Base-by-base conservation (phyloP, 2,888 invertebrate species). In the Eremobia ochroleuca region DNA sequence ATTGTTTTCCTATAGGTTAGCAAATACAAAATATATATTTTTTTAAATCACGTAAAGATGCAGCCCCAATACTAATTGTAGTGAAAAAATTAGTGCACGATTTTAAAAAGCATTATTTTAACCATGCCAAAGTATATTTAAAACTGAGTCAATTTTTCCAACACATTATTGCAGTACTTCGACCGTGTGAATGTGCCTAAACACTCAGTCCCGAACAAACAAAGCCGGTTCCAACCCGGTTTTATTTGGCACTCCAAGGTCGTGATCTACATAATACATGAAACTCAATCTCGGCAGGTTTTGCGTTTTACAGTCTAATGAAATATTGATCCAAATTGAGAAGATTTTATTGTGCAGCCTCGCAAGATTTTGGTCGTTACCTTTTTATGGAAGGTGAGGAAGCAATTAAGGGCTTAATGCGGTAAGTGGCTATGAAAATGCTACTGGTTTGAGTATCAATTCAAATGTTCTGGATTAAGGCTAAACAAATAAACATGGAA, bases 151-250 rank as follows among this genome's bases (percentile, higher is more conserved):
- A 52, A n/a, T 58, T 81, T 81, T 75, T 66, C 34, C n/a, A 66
- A 49, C 67, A 77, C 67, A 70, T 85, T 83, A 85, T 85, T 85
- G 85, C 85, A 85, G 6, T 49, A 61, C 62, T 79, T 40, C 34
- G n/a, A 9, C 46, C 52, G 4, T 61, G 67, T 64, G 61, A 52
- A 73, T 69, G 62, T 61, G 76, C 81, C 86, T 89, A 87, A 89
- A 84, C 79, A 89, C 88, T 87, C 77, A 34, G 68, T 80, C 89
- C 90, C 79, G 77, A 88, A 81, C 81, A 88, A 89, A 88, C 87
- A 88, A 55, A 83, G 67, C 37, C 67, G 68, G 64, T 69, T 67
- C 73, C 37, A 58, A 52, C 64, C 66, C 73, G 73, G 61, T 81
- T 85, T 76, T 75, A 85, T 87, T 83, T 81, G 81, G 58, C 76